These are phyloP conservation scores for Thalpophila matura DNA, from an alignment of 2,888 invertebrate genomes.

Conservation along the genomic window DNA sequence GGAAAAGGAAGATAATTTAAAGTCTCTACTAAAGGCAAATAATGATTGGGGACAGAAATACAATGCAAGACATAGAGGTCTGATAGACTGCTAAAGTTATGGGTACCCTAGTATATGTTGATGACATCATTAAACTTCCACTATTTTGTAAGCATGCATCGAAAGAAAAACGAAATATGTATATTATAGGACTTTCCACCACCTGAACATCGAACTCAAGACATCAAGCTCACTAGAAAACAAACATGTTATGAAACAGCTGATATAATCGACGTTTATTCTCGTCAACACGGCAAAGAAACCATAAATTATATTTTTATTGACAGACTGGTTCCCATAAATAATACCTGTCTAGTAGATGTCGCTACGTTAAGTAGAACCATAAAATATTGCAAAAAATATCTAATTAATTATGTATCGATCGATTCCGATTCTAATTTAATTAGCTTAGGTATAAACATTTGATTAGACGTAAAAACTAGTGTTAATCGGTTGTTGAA, in stretches of 20 bases:
- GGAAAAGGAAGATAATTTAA: accelerated
- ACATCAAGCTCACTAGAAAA: constrained; percentile 31
- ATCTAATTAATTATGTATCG: constrained; percentile 38
- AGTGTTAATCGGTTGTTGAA: constrained; percentile 11
- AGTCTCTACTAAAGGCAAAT: not conserved
- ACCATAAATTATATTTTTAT: constrained; percentile 59
- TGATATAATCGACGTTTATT: constrained; percentile 40
- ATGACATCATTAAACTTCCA: not conserved
- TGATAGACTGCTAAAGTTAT: not conserved
- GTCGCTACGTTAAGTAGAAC: constrained; percentile 27
- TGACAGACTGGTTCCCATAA: constrained; percentile 51
- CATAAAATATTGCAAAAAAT: constrained; percentile 44
- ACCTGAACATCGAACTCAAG: constrained; percentile 14
- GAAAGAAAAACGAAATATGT: too few relatives aligned
- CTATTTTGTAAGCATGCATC: not conserved
- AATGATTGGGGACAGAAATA: not conserved
- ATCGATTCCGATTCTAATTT: constrained; percentile 42
- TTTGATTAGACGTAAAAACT: constrained; percentile 16
- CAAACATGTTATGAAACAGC: constrained; percentile 31
- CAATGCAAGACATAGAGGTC: not conserved
- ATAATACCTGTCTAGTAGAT: constrained; percentile 42
- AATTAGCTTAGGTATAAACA: constrained; percentile 32
- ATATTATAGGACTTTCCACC: too few relatives aligned
- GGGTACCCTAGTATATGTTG: too few relatives aligned
- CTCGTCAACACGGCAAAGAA: constrained; percentile 50